Conservation (phyloP, 64 coral and sea anemone genomes). For the Porites australiensis region DNA sequence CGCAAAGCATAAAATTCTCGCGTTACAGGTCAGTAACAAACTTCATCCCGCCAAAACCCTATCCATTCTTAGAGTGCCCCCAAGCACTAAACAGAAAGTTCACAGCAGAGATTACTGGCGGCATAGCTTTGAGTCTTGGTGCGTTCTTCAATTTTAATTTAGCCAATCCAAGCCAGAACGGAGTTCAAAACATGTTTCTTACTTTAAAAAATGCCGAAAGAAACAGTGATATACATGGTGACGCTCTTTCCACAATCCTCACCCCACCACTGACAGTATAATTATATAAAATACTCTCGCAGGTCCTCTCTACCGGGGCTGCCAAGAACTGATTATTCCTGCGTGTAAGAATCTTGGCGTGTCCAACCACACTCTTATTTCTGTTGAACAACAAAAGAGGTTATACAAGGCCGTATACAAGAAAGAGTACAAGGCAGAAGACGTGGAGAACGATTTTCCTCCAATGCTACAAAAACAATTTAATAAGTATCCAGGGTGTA, state of each 20-base stretch:
- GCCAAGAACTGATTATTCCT: conserved; percentile 16
- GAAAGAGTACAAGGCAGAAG: not conserved
- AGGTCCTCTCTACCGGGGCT: conserved; percentile 16
- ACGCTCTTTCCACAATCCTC: not conserved
- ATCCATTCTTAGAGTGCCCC: too few relatives aligned
- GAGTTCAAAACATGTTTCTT: too few relatives aligned
- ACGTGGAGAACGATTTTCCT: not conserved
- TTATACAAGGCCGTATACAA: not conserved
- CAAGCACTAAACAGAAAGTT: too few relatives aligned
- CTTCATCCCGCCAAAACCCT: too few relatives aligned
- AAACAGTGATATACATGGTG: too few relatives aligned
- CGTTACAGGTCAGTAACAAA: too few relatives aligned
- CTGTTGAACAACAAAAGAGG: not conserved
- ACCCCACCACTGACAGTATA: not conserved
- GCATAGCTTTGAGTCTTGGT: too few relatives aligned
- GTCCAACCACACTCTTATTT: conserved; percentile 11
- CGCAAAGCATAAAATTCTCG: too few relatives aligned
- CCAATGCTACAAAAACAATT: not conserved
- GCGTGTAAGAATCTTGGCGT: conserved; percentile 37
- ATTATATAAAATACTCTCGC: not conserved
- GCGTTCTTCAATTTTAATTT: too few relatives aligned
- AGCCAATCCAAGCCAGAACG: too few relatives aligned
- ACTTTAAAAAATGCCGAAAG: too few relatives aligned
- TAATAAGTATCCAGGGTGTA: conserved; percentile 40
- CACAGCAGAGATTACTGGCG: too few relatives aligned